phyloP scores from a whole-genome alignment of 2,888 invertebrate species.

The Empis stercorea region DNA sequence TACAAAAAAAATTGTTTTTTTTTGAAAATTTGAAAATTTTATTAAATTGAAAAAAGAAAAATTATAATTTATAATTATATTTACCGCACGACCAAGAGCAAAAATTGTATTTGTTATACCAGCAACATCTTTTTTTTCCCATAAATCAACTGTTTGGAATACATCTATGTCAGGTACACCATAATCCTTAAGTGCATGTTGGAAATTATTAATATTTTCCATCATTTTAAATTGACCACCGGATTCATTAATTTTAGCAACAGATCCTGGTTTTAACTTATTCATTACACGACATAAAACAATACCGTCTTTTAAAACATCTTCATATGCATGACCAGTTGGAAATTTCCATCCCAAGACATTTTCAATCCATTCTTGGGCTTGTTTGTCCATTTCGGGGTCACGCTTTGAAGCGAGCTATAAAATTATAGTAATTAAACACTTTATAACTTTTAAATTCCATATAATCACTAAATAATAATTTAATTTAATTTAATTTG shows the following conservation, averaged over 20 bases:
- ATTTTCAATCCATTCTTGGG: conserved; percentile 83
- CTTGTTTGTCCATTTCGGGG: conserved; percentile 70
- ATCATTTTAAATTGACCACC: conserved; percentile 99
- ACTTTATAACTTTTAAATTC: no score
- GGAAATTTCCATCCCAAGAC: conserved; percentile 83
- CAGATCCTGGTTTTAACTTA: conserved; percentile 76
- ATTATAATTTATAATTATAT: no score
- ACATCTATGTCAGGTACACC: conserved; percentile 85
- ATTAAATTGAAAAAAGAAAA: no score
- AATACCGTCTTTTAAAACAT: conserved; percentile 81
- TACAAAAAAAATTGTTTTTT: conserved; percentile 26
- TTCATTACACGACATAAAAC: conserved; percentile 91
- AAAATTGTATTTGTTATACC: conserved; percentile 75
- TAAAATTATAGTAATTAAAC: conserved; percentile 9
- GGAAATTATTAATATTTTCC: conserved; percentile 96
- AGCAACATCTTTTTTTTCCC: conserved; percentile 85
- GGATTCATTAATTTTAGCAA: conserved; percentile 81
- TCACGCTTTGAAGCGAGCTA: conserved; percentile 76
- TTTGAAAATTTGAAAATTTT: background rate
- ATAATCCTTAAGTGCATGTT: conserved; percentile 70
- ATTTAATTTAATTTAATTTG: no score
- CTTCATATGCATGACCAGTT: conserved; percentile 66
- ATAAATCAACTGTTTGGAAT: conserved; percentile 95
- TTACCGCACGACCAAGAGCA: conserved; percentile 72
- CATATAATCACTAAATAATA: no score